Conservation (phyloP, 2,113 vertebrate species). For the Cyprinodon tularosa region DNA sequence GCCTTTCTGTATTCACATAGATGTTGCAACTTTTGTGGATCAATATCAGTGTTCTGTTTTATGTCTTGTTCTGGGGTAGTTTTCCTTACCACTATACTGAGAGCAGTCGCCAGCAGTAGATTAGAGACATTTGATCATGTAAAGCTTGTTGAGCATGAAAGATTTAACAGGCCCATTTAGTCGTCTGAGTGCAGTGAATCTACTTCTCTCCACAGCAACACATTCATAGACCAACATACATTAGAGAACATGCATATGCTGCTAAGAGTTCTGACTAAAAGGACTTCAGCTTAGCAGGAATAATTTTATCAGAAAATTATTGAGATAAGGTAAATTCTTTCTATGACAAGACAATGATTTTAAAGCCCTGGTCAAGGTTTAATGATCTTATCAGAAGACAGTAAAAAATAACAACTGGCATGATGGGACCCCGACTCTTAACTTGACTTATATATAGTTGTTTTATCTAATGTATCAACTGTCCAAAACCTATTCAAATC, state of each 20-base stretch:
- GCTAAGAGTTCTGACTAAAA: neutral
- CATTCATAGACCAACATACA: constrained; percentile 34
- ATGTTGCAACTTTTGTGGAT: neutral
- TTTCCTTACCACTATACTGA: constrained; percentile 5
- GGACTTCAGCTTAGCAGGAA: no score
- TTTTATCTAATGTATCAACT: neutral
- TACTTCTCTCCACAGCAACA: constrained; percentile 11
- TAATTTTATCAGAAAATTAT: no score
- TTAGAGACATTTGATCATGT: constrained; percentile 37
- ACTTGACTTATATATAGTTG: neutral
- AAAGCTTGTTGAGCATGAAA: constrained; percentile 48
- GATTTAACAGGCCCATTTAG: constrained; percentile 42
- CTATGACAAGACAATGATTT: neutral
- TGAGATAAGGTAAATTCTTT: no score
- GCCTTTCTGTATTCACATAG: neutral
- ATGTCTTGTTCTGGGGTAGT: constrained; percentile 8
- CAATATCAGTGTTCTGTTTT: constrained; percentile 7
- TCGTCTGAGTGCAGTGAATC: constrained; percentile 17
- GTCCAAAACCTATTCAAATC: neutral
- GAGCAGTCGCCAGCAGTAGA: constrained; percentile 1
- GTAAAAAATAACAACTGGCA: neutral
- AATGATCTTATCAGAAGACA: constrained; percentile 11
- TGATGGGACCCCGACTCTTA: neutral
- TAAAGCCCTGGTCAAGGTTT: neutral
- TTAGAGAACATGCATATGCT: constrained; percentile 11